Evolutionary conservation across 2,888 invertebrate genomes (phyloP), one percentile per base, ranked within the genome.

Genomic region (Trisateles emortualis): DNA sequence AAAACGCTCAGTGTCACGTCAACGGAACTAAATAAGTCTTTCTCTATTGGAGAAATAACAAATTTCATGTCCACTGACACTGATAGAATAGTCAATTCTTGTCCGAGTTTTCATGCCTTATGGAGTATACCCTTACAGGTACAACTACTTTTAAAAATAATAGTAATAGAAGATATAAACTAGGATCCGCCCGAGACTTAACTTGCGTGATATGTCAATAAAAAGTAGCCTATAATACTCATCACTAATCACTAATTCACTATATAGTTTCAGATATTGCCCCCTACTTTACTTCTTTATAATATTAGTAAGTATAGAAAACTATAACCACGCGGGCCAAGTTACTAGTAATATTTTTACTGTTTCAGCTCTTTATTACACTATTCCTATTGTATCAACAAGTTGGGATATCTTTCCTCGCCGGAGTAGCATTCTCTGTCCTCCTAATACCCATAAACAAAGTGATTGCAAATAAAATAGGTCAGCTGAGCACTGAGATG

Each of bases 51-150:
- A 0, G 97, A 99, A 92, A 96, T 99, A 52, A 95, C 99, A 1
- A 99, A 99, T 88, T 97, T 98, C 71, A 98, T 99, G 97, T 99
- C 98, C 24, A 98, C 98, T 0, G 99, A 99, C 83, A 96, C 97
- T 0, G 98, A 99, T 83, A 94, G 99, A 68, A 97, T 99, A 67
- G 97, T 98, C 0, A 99, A 99, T 86, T 97, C 99, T 16, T 98
- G 98, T 86, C 96, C 98, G 1, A 98, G 98, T 88, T 99, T 99
- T 83, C 99, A 99, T 90, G 96, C 97, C 3, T 94, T 99, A 68
- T 99, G 99, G 99, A 99, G 98, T 86, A 96, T 99, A 79, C 99
- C 99, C 4, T 94, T 99, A 76, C 97, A 97, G 94, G 96, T 96
- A 62, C 52, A 30, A 9, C 14, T 14, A 19, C 26, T 5, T 14